Percentiles rank a stretch among this genome's conserved stretches.
phyloP scores from a whole-genome alignment of 2,888 invertebrate genomes.

The Platerodrilus igneus region DNA sequence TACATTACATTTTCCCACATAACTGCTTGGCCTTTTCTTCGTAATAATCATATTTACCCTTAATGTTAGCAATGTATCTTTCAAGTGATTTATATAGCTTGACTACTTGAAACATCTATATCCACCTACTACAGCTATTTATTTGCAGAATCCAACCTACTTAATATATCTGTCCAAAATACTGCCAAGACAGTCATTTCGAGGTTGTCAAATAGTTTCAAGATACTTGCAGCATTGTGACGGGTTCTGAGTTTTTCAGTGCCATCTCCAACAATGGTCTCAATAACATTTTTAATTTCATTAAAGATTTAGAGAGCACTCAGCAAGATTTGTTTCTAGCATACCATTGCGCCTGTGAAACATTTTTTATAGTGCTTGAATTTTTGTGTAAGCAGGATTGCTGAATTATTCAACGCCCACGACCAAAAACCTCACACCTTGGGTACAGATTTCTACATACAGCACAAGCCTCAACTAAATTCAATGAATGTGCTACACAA shows the following conservation, averaged over 20 bases:
- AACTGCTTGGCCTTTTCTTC: too few species aligned
- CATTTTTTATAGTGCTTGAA: not conserved
- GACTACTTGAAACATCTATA: too few species aligned
- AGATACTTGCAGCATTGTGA: not conserved
- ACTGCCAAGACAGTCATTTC: not conserved
- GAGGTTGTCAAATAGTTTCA: not conserved
- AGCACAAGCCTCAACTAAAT: conserved; percentile 31
- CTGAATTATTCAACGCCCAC: not conserved
- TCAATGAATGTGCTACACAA: conserved; percentile 34
- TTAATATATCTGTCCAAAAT: too few species aligned
- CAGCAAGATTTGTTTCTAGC: not conserved
- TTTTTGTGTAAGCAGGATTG: not conserved
- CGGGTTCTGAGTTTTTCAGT: not conserved
- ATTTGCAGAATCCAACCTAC: too few species aligned
- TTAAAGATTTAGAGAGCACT: not conserved
- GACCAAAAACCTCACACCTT: conserved; percentile 7
- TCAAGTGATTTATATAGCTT: too few species aligned
- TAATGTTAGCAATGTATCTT: too few species aligned
- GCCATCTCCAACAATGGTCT: conserved; percentile 1
- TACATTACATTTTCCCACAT: too few species aligned
- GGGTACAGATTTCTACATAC: conserved; percentile 11
- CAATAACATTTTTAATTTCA: not conserved
- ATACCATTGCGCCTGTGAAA: not conserved
- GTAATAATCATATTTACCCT: too few species aligned
- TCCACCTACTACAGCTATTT: too few species aligned